phyloP scores from a whole-genome alignment of 1,140 invertebrate genomes.

The Colletes latitarsis region DNA sequence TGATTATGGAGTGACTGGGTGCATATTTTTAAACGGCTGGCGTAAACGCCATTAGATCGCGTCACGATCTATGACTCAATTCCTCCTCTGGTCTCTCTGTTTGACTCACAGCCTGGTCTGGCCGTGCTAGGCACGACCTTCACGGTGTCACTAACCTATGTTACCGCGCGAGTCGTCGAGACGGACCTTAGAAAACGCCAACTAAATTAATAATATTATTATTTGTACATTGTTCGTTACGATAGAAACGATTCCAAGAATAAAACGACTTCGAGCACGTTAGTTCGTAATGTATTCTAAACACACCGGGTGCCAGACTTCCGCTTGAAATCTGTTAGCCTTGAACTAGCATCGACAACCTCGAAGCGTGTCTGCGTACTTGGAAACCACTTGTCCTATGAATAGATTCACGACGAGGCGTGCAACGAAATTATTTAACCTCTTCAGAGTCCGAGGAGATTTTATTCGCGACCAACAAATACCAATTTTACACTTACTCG shows the following conservation, averaged over 20 bases:
- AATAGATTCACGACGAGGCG: conserved; percentile 8
- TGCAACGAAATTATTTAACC: no score
- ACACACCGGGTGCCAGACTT: conserved; percentile 66
- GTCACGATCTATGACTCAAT: conserved; percentile 47
- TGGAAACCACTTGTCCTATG: conserved; percentile 1
- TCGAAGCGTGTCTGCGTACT: not conserved
- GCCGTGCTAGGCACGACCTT: conserved; percentile 49
- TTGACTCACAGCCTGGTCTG: conserved; percentile 25
- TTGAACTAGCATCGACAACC: conserved; percentile 68
- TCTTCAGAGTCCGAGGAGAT: no score
- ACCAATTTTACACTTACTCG: no score
- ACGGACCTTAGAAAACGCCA: not conserved
- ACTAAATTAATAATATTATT: no score
- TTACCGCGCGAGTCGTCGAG: conserved; percentile 55
- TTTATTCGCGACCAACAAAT: no score
- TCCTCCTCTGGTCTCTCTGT: not conserved
- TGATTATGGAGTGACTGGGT: conserved; percentile 10
- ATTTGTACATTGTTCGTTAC: no score
- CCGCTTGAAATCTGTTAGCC: conserved; percentile 63
- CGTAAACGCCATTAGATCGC: conserved; percentile 36
- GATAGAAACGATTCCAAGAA: no score
- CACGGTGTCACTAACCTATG: conserved; percentile 73
- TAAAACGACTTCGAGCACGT: conserved; percentile 29
- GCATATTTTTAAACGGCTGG: conserved; percentile 40
- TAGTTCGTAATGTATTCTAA: conserved; percentile 67